Evolutionary conservation across 2,797 vertebrate genomes (phyloP), one percentile per base, ranked within the genome.

Genomic region (Ibycter americanus): DNA sequence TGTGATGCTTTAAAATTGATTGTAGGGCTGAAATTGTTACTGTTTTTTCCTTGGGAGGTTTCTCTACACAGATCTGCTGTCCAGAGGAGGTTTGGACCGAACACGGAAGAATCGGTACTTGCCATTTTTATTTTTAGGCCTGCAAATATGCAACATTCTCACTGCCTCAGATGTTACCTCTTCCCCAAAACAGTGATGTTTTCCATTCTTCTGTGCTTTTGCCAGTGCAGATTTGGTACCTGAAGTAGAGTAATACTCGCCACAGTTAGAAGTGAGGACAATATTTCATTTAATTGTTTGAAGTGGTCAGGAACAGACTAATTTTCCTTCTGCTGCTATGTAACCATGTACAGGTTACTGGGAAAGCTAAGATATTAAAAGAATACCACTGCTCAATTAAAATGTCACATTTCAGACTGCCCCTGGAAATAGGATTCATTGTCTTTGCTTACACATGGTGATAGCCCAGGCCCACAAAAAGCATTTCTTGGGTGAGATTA

Each of bases 101-200:
- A 29, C 47, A 40, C 40, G 54, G 55, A 11, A 22, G 34, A 70
- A 54, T 22, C 36, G 56, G 17, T 29, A 8, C 32, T 40, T 67
- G 12, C 11, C 52, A 0, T 16, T 83, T 54, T 40, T 32, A 21
- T 58, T 59, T 58, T n/a, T 71, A 71, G 59, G 36, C 52, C n/a
- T 74, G 40, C 15, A 47, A 54, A 74, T 66, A 42, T 4, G 7
- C 42, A 14, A 0, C 6, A 2, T 65, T 63, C 59, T 79, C 22
- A 26, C 8, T 68, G 58, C 8, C 88, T 61, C 44, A 29, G 4
- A 2, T 0, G 0, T 63, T 61, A 9, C 10, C 7, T 71, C 29
- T 47, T 77, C 20, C 40, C 15, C 17, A 22, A 12, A 77, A 32
- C 20, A 31, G 7, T 4, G 15, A 9, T 38, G 15, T 36, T 72